A percentile compares a stretch with the other conserved stretches of the same genome.
Conservation (phyloP, 2,797 vertebrate genomes). For the Decapterus maruadsi region DNA sequence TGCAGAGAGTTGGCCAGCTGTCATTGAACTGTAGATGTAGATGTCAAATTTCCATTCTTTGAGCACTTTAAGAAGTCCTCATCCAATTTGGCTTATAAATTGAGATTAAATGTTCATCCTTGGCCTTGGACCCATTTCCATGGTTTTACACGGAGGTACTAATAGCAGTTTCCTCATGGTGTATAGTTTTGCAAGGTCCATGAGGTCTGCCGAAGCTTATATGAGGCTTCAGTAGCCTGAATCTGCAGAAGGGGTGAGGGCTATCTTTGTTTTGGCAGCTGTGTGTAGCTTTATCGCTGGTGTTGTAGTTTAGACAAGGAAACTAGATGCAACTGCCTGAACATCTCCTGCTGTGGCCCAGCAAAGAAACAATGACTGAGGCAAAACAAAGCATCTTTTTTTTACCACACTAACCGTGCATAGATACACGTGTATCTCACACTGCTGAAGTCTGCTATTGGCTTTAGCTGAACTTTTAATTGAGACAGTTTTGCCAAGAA, state of each 20-base stretch:
- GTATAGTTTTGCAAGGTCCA: not conserved
- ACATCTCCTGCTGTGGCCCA: not conserved
- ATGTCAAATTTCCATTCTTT: not conserved
- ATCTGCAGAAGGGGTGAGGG: not conserved
- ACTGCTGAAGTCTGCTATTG: not conserved
- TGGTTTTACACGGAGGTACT: not conserved
- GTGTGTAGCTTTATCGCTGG: not conserved
- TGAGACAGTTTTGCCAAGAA: not conserved
- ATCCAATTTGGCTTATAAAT: not conserved
- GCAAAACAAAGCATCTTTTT: not conserved
- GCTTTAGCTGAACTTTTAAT: not conserved
- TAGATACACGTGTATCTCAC: not conserved
- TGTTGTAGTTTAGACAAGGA: not conserved
- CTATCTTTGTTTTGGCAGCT: slow-evolving; percentile 1
- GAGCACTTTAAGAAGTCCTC: not conserved
- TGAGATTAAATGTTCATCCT: not conserved
- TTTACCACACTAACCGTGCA: not conserved
- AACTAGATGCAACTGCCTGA: not conserved
- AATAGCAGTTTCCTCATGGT: not conserved
- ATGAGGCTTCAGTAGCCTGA: not conserved
- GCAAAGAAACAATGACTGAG: not conserved
- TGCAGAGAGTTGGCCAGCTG: not conserved
- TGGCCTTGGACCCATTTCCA: not conserved
- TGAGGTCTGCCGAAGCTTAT: not conserved
- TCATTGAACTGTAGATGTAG: not conserved